phyloP scores from a whole-genome alignment of 2,113 vertebrate species.

The Sturnus vulgaris region DNA sequence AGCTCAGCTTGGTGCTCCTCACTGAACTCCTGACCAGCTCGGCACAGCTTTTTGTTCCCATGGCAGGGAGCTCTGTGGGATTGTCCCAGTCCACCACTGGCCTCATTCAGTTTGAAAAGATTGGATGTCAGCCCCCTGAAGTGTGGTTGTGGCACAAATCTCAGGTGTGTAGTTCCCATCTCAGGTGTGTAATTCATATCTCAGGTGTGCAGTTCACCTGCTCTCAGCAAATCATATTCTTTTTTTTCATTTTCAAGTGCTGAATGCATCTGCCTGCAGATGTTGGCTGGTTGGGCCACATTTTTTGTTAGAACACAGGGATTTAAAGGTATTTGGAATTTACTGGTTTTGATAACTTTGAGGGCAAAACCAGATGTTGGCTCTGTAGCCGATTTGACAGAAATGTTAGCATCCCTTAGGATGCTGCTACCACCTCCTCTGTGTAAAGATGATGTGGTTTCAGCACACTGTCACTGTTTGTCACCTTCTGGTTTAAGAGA shows the following conservation, averaged over 20 bases:
- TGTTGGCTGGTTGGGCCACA: background rate
- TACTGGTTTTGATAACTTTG: background rate
- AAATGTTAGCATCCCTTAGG: background rate
- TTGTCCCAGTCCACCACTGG: background rate
- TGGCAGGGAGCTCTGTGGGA: background rate
- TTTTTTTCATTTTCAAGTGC: background rate
- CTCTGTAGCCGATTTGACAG: background rate
- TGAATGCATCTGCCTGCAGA: background rate
- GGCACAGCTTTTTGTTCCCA: background rate
- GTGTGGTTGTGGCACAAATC: too few relatives aligned
- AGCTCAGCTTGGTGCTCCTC: background rate
- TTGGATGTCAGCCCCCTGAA: background rate
- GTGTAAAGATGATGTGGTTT: background rate
- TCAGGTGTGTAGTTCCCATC: background rate
- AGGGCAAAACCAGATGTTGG: background rate
- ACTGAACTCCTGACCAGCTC: accelerated
- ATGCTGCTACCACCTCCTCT: background rate
- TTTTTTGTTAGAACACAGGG: background rate
- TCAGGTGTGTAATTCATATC: background rate
- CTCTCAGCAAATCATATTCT: background rate
- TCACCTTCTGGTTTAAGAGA: background rate
- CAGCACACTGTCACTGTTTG: background rate
- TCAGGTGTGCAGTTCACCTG: background rate
- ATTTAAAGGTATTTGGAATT: background rate
- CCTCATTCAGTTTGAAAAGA: background rate